Conservation (phyloP, 2,888 invertebrate genomes). For the Anthrax anthrax region DNA sequence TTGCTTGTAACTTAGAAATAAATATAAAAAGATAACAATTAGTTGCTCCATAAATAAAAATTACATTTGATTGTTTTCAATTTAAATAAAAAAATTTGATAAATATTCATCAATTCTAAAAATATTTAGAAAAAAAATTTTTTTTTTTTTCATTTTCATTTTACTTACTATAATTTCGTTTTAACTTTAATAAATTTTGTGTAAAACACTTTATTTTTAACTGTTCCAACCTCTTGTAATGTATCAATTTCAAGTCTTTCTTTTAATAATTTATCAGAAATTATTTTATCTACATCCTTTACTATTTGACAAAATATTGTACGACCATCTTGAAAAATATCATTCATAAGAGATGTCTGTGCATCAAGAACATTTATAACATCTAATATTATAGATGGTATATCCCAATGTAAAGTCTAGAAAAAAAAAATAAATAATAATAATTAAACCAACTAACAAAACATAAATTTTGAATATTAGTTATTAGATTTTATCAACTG, state of each 20-base stretch:
- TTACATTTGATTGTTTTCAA: too few species aligned
- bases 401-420: slow-evolving; percentile 60
- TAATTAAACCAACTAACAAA: not conserved
- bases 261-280: slow-evolving; percentile 76
- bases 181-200: slow-evolving; percentile 95
- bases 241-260: slow-evolving; percentile 90
- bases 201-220: slow-evolving; percentile 79
- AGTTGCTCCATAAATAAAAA: too few species aligned
- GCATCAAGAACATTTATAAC: slow-evolving; percentile 73
- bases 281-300: slow-evolving; percentile 64
- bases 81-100: too few species aligned
- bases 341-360: slow-evolving; percentile 48
- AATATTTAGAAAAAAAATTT: too few species aligned
- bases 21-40: slow-evolving; percentile 6
- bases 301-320: slow-evolving; percentile 63
- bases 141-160: not conserved
- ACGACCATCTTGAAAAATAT: slow-evolving; percentile 56
- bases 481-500: too few species aligned
- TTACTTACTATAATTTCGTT: slow-evolving; percentile 91
- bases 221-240: slow-evolving; percentile 76
- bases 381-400: slow-evolving; percentile 73
- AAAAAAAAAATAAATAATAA: slow-evolving; percentile 18
- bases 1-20: slow-evolving; percentile 82
- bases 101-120: too few species aligned
- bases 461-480: not conserved